Conservation (phyloP, 2,797 vertebrate genomes). For the Mastacembelus armatus region DNA sequence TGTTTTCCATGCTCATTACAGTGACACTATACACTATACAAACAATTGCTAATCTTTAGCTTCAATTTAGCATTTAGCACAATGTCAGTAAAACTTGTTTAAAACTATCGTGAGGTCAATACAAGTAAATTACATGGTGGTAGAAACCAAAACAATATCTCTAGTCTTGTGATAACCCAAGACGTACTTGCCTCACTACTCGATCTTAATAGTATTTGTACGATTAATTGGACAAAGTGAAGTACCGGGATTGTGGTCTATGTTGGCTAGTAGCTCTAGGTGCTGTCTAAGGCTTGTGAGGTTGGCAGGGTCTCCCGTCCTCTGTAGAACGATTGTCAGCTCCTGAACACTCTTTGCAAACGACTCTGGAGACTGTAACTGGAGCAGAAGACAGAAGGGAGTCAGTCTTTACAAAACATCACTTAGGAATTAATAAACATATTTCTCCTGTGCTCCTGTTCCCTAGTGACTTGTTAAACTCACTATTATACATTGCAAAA, state of each 20-base stretch:
- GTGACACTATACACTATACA: no score
- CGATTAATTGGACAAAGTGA: neutral
- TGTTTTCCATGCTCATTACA: no score
- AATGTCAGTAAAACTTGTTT: no score
- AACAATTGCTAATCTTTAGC: no score
- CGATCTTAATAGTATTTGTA: no score
- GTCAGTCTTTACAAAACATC: constrained; percentile 1
- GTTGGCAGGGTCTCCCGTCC: constrained; percentile 95
- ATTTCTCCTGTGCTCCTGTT: neutral
- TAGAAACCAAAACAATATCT: no score
- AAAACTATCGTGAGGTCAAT: no score
- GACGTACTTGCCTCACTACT: no score
- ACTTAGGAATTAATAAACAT: no score
- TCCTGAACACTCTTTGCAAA: constrained; percentile 98
- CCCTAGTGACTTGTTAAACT: neutral
- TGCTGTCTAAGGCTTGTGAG: constrained; percentile 92
- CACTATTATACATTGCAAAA: neutral
- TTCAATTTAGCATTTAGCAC: no score
- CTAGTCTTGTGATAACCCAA: no score
- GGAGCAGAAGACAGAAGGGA: constrained; percentile 24
- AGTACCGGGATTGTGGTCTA: constrained; percentile 95
- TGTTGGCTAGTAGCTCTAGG: constrained; percentile 94
- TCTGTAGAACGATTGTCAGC: constrained; percentile 95
- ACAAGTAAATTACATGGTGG: no score
- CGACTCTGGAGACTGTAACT: constrained; percentile 97